These are phyloP conservation scores for Zoanthus solanderi DNA, from an alignment of 92 coral and sea anemone species.

Conservation along the genomic window DNA sequence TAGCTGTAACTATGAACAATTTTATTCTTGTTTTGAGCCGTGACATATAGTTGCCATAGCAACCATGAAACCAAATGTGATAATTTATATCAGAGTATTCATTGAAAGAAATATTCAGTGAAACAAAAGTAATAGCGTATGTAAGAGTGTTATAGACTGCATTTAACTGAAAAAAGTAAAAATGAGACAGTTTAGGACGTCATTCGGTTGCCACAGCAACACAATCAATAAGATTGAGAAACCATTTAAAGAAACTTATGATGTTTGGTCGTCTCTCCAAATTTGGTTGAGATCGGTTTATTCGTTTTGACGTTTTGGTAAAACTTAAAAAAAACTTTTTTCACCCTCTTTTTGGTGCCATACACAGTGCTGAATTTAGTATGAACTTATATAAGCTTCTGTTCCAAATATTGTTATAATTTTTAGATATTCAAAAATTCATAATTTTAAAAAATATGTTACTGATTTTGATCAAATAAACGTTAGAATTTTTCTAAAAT, in stretches of 20 bases:
- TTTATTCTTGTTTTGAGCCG: too few species aligned
- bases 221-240: not conserved
- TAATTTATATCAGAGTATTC: not conserved
- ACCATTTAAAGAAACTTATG: not conserved
- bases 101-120: not conserved
- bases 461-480: too few species aligned
- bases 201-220: constrained; percentile 6
- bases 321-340: not conserved
- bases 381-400: not conserved
- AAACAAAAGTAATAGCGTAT: not conserved
- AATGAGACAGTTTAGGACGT: not conserved
- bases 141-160: not conserved
- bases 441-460: too few species aligned
- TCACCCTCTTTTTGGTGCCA: not conserved
- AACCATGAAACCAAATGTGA: not conserved
- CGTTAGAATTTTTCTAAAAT: too few species aligned
- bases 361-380: not conserved
- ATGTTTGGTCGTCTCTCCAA: constrained; percentile 12
- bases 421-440: too few species aligned
- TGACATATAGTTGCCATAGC: too few species aligned
- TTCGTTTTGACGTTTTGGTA: not conserved
- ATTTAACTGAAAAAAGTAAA: not conserved
- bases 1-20: too few species aligned
- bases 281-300: constrained; percentile 7
- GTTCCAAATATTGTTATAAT: not conserved